phyloP scores from a whole-genome alignment of 2,797 vertebrate genomes.

The Catostomus latipinnis region DNA sequence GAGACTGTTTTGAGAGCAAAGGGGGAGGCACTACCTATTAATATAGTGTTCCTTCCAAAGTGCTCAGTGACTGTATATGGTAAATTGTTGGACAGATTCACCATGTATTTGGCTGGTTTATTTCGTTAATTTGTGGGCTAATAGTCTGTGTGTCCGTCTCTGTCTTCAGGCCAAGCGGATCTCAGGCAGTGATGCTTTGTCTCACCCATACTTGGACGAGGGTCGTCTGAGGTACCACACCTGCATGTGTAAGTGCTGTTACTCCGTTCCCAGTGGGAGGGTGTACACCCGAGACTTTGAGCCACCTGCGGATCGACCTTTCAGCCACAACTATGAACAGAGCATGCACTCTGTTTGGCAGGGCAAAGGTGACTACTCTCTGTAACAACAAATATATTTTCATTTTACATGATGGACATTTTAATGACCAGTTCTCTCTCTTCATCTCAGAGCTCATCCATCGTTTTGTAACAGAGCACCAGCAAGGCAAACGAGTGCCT shows the following conservation, averaged over 20 bases:
- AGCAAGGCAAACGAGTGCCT: slow-evolving; percentile 85
- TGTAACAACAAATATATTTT: not conserved
- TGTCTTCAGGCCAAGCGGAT: slow-evolving; percentile 79
- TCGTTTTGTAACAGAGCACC: slow-evolving; percentile 87
- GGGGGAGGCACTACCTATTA: no score
- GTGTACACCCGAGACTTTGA: slow-evolving; percentile 87
- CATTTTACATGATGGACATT: not conserved
- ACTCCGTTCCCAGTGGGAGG: slow-evolving; percentile 76
- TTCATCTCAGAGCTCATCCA: slow-evolving; percentile 81
- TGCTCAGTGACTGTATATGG: no score
- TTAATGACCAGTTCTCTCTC: slow-evolving; percentile 1
- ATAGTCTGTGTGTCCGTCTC: not conserved
- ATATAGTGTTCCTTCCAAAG: no score
- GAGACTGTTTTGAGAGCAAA: no score
- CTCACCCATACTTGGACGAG: slow-evolving; percentile 87
- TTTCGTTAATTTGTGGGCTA: no score
- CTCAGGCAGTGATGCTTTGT: slow-evolving; percentile 84
- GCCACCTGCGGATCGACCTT: slow-evolving; percentile 78
- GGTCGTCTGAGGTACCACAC: slow-evolving; percentile 87
- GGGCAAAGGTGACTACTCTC: slow-evolving; percentile 79
- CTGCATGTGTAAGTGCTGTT: slow-evolving; percentile 90
- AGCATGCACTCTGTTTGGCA: slow-evolving; percentile 83
- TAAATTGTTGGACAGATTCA: no score
- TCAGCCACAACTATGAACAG: slow-evolving; percentile 76
- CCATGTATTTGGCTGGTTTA: no score